Base-by-base conservation (phyloP, 1,140 invertebrate species). In the Lasioglossum baleicum region DNA sequence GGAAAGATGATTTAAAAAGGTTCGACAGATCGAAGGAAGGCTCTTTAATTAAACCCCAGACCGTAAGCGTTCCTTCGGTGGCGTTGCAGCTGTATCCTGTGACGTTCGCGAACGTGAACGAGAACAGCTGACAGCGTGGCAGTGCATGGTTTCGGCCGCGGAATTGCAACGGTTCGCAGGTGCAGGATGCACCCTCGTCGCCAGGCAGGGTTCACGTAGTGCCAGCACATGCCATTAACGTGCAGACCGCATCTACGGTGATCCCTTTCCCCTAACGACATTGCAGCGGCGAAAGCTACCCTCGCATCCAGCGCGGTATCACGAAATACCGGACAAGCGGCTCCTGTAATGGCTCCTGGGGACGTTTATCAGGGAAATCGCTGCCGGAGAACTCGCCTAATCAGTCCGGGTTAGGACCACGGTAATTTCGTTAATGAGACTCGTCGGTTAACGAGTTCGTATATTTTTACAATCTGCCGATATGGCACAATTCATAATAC, bases 151-250 rank as follows among this genome's bases (percentile, higher is more conserved):
- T 66, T 75, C 15, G n/a, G 61, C 15, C 75, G 66, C 22, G 64
- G 77, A 67, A 80, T 80, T 66, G 44, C 63, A 56, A 56, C 67
- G 61, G 48, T 42, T 48, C 56, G 79, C 74, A 67, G 80, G 72
- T 80, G 83, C 65, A 74, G 61, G 80, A 68, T 80, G 83, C 65
- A 74, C 71, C 82, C 81, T 67, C 81, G 72, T 74, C 67, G 70
- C 81, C 61, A 65, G 6, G 7, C 56, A n/a, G 56, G 56, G 51
- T 53, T 53, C 51, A 79, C 75, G 61, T 60, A 61, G 65, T 73
- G 69, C 72, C 81, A 63, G 81, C 80, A 73, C 80, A 82, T 82
- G 71, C 85, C 78, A 88, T 88, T 88, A 88, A 85, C 75, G 80
- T 85, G 64, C 75, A 71, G 77, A 87, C 85, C 85, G 48, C 86